A percentile compares a stretch with the other conserved stretches of the same genome.
Conservation (phyloP, 1,140 invertebrate species). For the Macrocentrus cingulum region DNA sequence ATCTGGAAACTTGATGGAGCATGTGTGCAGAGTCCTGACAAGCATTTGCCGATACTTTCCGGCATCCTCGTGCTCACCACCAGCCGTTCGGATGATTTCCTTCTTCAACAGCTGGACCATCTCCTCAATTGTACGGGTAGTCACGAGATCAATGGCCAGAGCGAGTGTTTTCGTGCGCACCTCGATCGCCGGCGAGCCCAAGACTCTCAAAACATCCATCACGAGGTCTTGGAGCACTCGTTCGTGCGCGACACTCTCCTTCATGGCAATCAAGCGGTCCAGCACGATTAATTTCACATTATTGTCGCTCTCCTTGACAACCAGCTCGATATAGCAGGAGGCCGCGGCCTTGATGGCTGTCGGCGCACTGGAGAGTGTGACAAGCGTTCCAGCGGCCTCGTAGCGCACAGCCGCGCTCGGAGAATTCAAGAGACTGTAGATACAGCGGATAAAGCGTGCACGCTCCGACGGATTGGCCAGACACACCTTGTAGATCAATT, state of each 20-base stretch:
- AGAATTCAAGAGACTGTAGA: constrained; percentile 97
- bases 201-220: constrained; percentile 96
- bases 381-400: constrained; percentile 98
- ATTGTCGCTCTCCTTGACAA: constrained; percentile 99
- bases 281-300: constrained; percentile 99
- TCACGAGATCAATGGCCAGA: constrained; percentile 88
- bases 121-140: constrained; percentile 92
- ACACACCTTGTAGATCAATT: constrained; percentile 99
- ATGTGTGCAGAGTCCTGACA: constrained; percentile 91
- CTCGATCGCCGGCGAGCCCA: constrained; percentile 90
- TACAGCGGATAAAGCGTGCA: constrained; percentile 95
- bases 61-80: constrained; percentile 91
- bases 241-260: constrained; percentile 84
- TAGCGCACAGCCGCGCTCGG: constrained; percentile 95
- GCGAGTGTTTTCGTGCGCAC: constrained; percentile 87
- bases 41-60: constrained; percentile 95
- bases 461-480: constrained; percentile 96
- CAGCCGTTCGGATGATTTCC: constrained; percentile 89
- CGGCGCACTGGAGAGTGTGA: constrained; percentile 95
- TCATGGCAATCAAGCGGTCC: constrained; percentile 88
- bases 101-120: constrained; percentile 94
- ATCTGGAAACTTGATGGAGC: constrained; percentile 97
- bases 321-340: constrained; percentile 96
- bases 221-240: constrained; percentile 94
- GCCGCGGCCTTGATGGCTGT: constrained; percentile 97